Base-by-base conservation (phyloP, 2,797 vertebrate species). In the Cirrhinus molitorella region DNA sequence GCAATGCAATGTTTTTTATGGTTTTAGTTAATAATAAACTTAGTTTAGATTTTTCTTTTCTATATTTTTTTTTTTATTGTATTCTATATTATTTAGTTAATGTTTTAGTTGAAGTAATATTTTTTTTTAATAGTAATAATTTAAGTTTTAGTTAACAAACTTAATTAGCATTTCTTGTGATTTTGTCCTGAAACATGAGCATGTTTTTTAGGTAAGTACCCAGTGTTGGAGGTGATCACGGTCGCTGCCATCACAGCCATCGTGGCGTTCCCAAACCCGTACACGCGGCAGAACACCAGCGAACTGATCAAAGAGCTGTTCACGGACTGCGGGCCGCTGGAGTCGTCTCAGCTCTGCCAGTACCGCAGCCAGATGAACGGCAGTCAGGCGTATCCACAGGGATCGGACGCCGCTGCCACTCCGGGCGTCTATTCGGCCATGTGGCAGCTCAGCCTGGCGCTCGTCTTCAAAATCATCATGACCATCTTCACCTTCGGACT, bases 401-500 rank as follows among this genome's bases (percentile, higher is more conserved):
- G 96, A 88, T 91, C 96, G 43, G 96, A 97, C 51, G 96, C 97
- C 88, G 96, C 97, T 21, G 94, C 97, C 1, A 97, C 96, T 85
- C 94, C 95, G 3, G 98, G 97, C 17, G 97, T 99, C 66, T 99
- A 99, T 90, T 95, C 97, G 1, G 98, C 98, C 88, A 99, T 99
- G 93, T 99, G 98, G 98, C 98, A 99, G 92, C 94, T 99, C 49
- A 97, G 97, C 91, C 93, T 99, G 92, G 98, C 98, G 0, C 97
- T 99, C 85, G 94, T 99, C 91, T 99, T 99, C 89, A 99, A 99
- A 91, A 99, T 99, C 92, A 96, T 99, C 91, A 99, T 99, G 97
- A 99, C 98, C 55, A 99, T 99, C 65, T 99, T 99, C 93, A 99
- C 98, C 65, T 99, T 99, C 43, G 98, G 98, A 76, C 96, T 99